Conservation (phyloP, 1,140 invertebrate genomes). For the Harpegnathos saltator region DNA sequence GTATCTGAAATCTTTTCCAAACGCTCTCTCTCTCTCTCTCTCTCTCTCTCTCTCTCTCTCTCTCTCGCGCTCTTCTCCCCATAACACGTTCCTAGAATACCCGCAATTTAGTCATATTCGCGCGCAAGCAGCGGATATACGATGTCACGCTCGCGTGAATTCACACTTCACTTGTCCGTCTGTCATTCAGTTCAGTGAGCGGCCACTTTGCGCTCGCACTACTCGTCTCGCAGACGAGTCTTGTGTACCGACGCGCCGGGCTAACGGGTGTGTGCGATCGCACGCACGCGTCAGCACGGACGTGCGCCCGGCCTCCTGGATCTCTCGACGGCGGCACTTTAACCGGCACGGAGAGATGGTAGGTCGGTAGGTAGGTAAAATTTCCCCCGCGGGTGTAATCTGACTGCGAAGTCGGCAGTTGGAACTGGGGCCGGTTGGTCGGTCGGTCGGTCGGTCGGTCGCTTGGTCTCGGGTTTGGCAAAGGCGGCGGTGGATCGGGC, state of each 20-base stretch:
- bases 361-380: constrained; percentile 61
- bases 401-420: constrained; percentile 72
- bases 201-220: not conserved
- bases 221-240: not conserved
- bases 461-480: constrained; percentile 33
- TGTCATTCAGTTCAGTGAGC: not conserved
- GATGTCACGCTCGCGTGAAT: no score
- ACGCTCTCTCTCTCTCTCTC: no score
- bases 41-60: no score
- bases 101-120: not conserved
- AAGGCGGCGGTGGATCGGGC: constrained; percentile 14
- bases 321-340: constrained; percentile 41
- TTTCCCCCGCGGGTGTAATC: constrained; percentile 78
- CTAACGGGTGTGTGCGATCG: constrained; percentile 36
- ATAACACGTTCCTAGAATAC: not conserved
- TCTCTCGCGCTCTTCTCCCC: no score
- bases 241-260: not conserved
- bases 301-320: constrained; percentile 7
- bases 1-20: no score
- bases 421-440: constrained; percentile 21
- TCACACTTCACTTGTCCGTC: not conserved
- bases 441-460: constrained; percentile 8
- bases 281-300: constrained; percentile 42
- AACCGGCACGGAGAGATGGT: constrained; percentile 31
- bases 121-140: not conserved